Percentiles rank a stretch among this genome's conserved stretches.
These are phyloP conservation scores for Gryon sp. DNA, from an alignment of 1,140 invertebrate genomes.

Conservation along the genomic window DNA sequence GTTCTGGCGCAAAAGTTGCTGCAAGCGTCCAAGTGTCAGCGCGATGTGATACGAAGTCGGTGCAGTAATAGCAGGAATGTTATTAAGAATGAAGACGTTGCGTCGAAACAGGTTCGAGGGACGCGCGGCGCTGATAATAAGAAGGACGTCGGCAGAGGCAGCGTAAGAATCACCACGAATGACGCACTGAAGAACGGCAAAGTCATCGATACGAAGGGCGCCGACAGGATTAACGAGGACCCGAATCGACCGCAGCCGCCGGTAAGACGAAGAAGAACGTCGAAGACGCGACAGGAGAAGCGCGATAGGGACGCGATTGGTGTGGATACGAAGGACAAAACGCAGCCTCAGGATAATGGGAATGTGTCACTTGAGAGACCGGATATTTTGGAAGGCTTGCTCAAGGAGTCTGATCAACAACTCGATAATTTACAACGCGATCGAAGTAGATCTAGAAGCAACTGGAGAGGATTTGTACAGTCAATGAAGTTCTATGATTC, in stretches of 20 bases:
- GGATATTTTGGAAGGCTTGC: conserved; percentile 72
- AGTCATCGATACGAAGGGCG: neutral
- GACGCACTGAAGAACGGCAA: too few species aligned
- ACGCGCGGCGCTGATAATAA: too few species aligned
- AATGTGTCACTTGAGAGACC: conserved; percentile 55
- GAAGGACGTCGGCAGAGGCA: too few species aligned
- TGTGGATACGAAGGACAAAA: neutral
- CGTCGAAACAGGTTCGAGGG: neutral
- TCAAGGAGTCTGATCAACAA: conserved; percentile 72
- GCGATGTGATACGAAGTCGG: conserved; percentile 13
- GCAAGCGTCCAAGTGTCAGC: conserved; percentile 37
- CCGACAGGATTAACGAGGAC: too few species aligned
- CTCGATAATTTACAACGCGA: conserved; percentile 68
- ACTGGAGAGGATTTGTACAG: conserved; percentile 64
- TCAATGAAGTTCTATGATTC: conserved; percentile 67
- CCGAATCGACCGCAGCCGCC: conserved; percentile 36
- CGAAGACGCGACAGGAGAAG: conserved; percentile 14
- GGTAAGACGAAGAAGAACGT: conserved; percentile 25
- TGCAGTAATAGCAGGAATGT: neutral
- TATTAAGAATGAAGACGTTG: neutral
- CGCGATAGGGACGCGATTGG: neutral
- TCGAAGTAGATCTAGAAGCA: conserved; percentile 65
- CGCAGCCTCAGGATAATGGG: neutral
- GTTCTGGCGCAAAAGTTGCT: conserved; percentile 35
- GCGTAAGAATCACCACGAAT: too few species aligned